Evolutionary conservation across 1,140 invertebrate species (phyloP).

Genomic region (Drosophila serrata): DNA sequence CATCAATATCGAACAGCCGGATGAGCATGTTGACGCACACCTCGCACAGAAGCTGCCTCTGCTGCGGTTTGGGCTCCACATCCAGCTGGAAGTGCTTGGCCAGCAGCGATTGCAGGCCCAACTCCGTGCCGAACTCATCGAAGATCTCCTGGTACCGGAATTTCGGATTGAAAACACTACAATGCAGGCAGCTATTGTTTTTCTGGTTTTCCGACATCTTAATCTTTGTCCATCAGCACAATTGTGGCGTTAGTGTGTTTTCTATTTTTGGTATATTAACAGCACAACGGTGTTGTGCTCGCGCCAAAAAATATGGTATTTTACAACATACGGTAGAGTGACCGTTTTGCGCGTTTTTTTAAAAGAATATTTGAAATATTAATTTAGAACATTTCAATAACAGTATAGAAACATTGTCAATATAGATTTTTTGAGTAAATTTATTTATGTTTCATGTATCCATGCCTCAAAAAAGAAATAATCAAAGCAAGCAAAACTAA

Average conservation of each 20-base stretch:
- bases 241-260: conserved; percentile 4
- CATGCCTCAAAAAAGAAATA: background rate
- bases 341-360: background rate
- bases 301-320: conserved; percentile 1
- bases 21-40: conserved; percentile 68
- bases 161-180: conserved; percentile 59
- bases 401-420: too few relatives aligned
- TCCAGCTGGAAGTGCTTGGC: conserved; percentile 57
- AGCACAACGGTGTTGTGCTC: background rate
- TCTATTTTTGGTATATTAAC: background rate
- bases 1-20: conserved; percentile 70
- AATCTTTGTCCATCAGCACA: conserved; percentile 64
- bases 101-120: conserved; percentile 57
- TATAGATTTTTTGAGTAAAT: too few relatives aligned
- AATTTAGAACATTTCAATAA: too few relatives aligned
- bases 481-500: background rate
- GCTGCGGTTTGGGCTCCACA: conserved; percentile 30
- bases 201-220: conserved; percentile 73
- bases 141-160: conserved; percentile 72
- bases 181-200: conserved; percentile 72
- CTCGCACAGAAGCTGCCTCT: conserved; percentile 58
- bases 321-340: background rate
- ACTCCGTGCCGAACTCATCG: conserved; percentile 71
- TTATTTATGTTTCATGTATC: too few relatives aligned
- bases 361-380: background rate